Base-by-base conservation (phyloP, 2,797 vertebrate genomes). In the Pelodytes ibericus region DNA sequence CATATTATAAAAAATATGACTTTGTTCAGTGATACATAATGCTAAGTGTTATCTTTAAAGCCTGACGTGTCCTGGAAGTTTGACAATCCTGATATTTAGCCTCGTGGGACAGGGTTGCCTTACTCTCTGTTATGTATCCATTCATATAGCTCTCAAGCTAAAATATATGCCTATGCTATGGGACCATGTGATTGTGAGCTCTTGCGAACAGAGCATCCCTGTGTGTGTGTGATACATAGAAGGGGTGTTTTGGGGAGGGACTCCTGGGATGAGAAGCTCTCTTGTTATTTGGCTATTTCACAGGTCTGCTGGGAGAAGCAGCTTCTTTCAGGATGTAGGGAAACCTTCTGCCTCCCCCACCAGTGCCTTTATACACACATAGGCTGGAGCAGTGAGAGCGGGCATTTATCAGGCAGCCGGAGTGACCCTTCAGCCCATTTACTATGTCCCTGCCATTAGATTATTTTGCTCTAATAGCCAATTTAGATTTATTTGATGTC, bases 281-380 rank as follows among this genome's bases (percentile, higher is more conserved):
- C 64, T 79, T 79, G 76, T 79, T 62, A 61, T 57, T 72, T 67
- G 18, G 66, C 76, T 64, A 73, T 67, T 78, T 84, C 83, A 80
- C 8, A 62, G 81, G 81, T 53, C 81, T 80, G 68, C 82, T 36
- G 83, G 83, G 84, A 82, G 1, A 68, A 0, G 81, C 78, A 59
- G 78, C 9, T 74, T 81, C 29, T 0, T 56, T 16, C 0, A 77
- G 80, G 79, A 74, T 39, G 69, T 68, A 47, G 79, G 74, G 66
- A 75, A 68, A 64, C 20, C 77, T 62, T 22, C 25, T 61, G 62
- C 30, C 26, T 57, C 66, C 75, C 51, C 39, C 49, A 30, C 49
- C 47, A 27, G 33, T 57, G 16, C 29, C 31, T 61, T 64, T 24
- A 63, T 27, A 57, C 22, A 49, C 29, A 51, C 20, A 65, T 39